Percentiles rank a stretch among this genome's conserved stretches.
phyloP scores from a whole-genome alignment of 2,888 invertebrate species.

The Eumacrocentrus americanus region DNA sequence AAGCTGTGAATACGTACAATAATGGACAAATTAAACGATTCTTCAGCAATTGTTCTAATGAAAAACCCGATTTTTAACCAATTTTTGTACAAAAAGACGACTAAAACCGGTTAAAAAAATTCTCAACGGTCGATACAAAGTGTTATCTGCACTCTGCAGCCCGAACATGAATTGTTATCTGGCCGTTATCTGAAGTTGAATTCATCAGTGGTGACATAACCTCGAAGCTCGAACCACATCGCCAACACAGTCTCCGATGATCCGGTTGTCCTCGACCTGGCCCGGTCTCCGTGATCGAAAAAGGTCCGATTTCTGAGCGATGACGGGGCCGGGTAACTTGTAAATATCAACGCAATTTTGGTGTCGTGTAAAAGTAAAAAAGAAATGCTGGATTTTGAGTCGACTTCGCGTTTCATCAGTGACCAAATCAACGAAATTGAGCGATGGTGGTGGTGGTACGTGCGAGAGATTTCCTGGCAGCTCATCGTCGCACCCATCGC shows the following conservation, averaged over 20 bases:
- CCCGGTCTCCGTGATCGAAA: constrained; percentile 8
- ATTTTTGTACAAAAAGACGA: too few species aligned
- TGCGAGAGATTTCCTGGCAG: constrained; percentile 56
- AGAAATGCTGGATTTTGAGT: constrained; percentile 43
- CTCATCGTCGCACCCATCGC: constrained; percentile 49
- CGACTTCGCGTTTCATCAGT: constrained; percentile 41
- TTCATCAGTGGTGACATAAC: constrained; percentile 18
- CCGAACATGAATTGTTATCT: too few species aligned
- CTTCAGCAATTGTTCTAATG: too few species aligned
- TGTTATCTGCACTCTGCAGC: too few species aligned
- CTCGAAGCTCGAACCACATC: not conserved
- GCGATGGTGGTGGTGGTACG: constrained; percentile 55
- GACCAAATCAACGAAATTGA: constrained; percentile 49
- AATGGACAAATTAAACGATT: too few species aligned
- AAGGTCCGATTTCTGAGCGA: constrained; percentile 11
- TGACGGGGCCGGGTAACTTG: constrained; percentile 20
- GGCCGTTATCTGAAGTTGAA: too few species aligned
- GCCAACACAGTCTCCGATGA: not conserved
- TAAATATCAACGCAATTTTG: not conserved
- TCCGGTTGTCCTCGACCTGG: constrained; percentile 11
- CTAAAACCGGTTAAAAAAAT: too few species aligned
- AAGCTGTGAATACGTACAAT: too few species aligned
- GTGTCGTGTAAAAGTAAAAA: not conserved
- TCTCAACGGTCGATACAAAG: too few species aligned
- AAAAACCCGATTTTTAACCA: too few species aligned